Percentiles rank a stretch among this genome's conserved stretches.
Evolutionary conservation across 1,140 invertebrate species (phyloP).

Genomic region (Halesus radiatus): DNA sequence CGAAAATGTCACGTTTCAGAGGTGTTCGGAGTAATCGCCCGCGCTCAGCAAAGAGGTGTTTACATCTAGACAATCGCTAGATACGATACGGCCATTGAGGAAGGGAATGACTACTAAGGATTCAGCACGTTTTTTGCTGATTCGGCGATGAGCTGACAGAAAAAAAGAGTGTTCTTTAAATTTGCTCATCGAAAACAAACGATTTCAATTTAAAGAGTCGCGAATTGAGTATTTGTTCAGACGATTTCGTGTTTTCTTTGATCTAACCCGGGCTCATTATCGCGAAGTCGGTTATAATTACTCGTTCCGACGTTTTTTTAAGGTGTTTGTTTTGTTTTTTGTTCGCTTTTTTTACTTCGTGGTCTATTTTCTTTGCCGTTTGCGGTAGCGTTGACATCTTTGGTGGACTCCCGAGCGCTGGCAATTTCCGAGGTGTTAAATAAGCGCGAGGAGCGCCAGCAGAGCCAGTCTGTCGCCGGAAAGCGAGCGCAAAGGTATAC

Average conservation of each 20-base stretch:
- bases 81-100: neutral
- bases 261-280: neutral
- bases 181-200: neutral
- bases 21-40: neutral
- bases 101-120: neutral
- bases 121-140: neutral
- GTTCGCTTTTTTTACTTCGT: too few relatives aligned
- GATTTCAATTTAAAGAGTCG: neutral
- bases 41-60: neutral
- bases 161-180: neutral
- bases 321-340: too few relatives aligned
- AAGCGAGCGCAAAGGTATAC: constrained; percentile 17
- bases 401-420: neutral
- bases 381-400: neutral
- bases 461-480: constrained; percentile 37
- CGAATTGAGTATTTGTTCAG: neutral
- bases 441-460: neutral
- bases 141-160: neutral
- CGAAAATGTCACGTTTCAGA: constrained; percentile 13
- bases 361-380: neutral
- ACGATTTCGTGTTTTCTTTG: neutral
- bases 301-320: too few relatives aligned
- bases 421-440: constrained; percentile 34
- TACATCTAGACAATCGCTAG: too few relatives aligned
- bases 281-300: neutral